These are phyloP conservation scores for Laticauda colubrina DNA, from an alignment of 2,113 vertebrate species.

Conservation along the genomic window DNA sequence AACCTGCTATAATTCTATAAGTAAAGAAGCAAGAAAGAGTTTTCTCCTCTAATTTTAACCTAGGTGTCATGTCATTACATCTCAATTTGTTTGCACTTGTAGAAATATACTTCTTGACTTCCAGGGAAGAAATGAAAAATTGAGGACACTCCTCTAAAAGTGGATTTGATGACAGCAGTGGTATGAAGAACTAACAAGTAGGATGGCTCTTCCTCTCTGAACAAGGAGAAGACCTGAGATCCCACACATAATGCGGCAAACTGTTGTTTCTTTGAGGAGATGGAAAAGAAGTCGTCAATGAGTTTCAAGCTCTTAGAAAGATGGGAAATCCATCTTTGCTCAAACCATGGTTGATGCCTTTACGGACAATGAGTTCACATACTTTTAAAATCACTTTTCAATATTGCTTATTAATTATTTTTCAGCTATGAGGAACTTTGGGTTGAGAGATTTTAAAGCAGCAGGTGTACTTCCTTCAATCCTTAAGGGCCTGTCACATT, in stretches of 20 bases:
- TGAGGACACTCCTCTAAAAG: not conserved
- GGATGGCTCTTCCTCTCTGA: not conserved
- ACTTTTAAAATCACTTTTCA: not conserved
- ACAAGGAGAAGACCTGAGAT: not conserved
- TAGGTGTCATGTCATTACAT: not conserved
- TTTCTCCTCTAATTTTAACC: not conserved
- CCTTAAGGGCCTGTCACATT: too few species aligned
- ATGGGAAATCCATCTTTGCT: not conserved
- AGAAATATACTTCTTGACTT: not conserved
- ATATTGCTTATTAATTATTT: not conserved
- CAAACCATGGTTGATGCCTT: not conserved
- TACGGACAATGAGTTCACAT: not conserved
- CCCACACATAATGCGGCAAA: not conserved
- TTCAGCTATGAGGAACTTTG: not conserved
- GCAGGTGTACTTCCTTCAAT: not conserved
- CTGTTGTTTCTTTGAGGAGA: not conserved
- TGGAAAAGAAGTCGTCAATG: not conserved
- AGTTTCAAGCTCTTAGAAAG: not conserved
- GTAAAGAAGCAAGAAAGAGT: not conserved
- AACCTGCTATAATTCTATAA: not conserved
- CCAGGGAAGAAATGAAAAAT: not conserved
- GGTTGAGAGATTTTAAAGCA: not conserved
- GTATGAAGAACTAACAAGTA: not conserved
- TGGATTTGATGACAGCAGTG: not conserved
- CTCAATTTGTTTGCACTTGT: not conserved